Percentiles rank a stretch among this genome's conserved stretches.
Conservation (phyloP, 2,888 invertebrate species). For the Lissonota sp. region DNA sequence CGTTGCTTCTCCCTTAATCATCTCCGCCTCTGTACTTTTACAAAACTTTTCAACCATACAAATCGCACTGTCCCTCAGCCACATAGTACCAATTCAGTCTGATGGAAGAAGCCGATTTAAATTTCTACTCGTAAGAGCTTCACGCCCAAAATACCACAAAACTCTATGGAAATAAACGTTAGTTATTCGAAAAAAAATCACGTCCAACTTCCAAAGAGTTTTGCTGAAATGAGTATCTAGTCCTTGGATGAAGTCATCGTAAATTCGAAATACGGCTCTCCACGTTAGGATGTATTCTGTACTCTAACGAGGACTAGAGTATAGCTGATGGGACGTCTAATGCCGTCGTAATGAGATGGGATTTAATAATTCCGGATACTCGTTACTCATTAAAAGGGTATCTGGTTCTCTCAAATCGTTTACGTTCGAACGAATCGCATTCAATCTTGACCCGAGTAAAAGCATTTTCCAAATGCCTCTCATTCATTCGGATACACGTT, state of each 20-base stretch:
- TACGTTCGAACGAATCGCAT: background rate
- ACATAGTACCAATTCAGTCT: background rate
- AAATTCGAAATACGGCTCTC: no score
- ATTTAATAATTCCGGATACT: background rate
- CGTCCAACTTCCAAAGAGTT: no score
- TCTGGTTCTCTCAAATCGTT: background rate
- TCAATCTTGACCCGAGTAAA: background rate
- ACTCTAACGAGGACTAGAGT: no score
- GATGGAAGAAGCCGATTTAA: background rate
- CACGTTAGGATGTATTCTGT: no score
- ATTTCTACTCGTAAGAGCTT: background rate
- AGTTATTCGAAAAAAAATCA: no score
- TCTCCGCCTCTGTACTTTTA: constrained; percentile 10
- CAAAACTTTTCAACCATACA: constrained; percentile 19
- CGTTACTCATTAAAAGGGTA: background rate
- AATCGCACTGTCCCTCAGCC: background rate
- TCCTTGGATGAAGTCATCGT: no score
- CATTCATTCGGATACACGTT: background rate
- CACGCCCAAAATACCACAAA: no score
- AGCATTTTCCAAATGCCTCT: background rate
- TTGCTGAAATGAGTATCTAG: no score
- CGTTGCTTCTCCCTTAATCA: constrained; percentile 7
- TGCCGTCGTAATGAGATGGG: background rate
- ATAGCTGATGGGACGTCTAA: no score
- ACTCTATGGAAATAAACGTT: no score